phyloP scores from a whole-genome alignment of 2,113 vertebrate species.

The Tautogolabrus adspersus region DNA sequence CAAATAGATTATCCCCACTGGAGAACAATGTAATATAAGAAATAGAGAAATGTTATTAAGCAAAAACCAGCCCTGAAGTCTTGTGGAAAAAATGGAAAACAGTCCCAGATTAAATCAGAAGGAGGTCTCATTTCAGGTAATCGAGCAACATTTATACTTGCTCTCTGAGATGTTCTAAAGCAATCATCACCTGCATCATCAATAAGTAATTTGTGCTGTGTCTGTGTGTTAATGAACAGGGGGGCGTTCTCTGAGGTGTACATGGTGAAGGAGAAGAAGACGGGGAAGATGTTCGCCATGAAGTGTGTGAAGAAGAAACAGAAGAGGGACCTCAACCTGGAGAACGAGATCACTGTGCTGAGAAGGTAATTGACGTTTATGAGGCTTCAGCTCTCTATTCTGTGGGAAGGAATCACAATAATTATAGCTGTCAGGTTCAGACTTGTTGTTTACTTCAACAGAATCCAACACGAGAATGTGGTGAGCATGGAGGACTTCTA shows the following conservation, averaged over 20 bases:
- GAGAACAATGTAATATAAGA: background rate
- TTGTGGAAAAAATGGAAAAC: background rate
- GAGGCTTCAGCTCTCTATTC: background rate
- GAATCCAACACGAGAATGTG: constrained; percentile 96
- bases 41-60: background rate
- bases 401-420: background rate
- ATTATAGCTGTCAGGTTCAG: background rate
- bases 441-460: constrained; percentile 64
- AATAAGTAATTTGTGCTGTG: background rate
- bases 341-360: constrained; percentile 95
- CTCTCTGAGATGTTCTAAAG: background rate
- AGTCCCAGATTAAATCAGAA: background rate
- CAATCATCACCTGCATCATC: background rate
- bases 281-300: constrained; percentile 91
- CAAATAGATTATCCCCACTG: background rate
- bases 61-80: background rate
- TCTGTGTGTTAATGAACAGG: constrained; percentile 74
- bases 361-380: constrained; percentile 84
- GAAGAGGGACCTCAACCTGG: constrained; percentile 89
- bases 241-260: constrained; percentile 97
- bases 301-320: constrained; percentile 98
- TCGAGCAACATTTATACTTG: background rate
- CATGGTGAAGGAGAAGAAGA: constrained; percentile 94
- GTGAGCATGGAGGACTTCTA: constrained; percentile 96
- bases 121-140: background rate